Conservation (phyloP, 2,888 invertebrate species). For the Oligia strigilis region DNA sequence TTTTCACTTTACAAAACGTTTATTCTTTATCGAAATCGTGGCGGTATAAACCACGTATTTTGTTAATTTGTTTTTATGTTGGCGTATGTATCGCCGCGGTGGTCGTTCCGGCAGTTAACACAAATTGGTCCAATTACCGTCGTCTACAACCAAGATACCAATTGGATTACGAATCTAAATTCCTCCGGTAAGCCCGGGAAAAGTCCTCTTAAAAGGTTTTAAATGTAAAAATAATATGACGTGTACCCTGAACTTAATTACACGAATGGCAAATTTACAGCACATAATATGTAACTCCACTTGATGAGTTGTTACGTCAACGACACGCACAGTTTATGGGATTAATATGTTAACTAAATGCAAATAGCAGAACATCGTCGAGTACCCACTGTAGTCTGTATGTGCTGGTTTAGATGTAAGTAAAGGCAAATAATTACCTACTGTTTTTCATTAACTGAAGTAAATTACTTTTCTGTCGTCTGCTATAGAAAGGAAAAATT, state of each 20-base stretch:
- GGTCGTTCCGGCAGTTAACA: conserved; percentile 78
- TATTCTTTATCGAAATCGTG: conserved; percentile 55
- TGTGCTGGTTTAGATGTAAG: conserved; percentile 30
- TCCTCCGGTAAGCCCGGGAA: conserved; percentile 66
- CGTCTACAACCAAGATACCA: conserved; percentile 76
- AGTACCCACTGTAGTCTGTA: conserved; percentile 29
- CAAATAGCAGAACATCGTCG: conserved; percentile 74
- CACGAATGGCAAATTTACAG: conserved; percentile 57
- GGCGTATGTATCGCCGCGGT: conserved; percentile 69
- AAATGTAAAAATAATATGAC: conserved; percentile 39
- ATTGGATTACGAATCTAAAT: conserved; percentile 80
- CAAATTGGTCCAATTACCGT: conserved; percentile 82
- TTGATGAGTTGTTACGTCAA: conserved; percentile 77
- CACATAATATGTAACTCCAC: conserved; percentile 60
- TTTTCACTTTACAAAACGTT: conserved; percentile 45
- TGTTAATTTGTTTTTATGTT: conserved; percentile 66
- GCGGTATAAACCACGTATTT: conserved; percentile 57
- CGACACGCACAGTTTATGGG: conserved; percentile 78
- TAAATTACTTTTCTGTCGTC: conserved; percentile 15
- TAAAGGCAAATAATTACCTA: conserved; percentile 32
- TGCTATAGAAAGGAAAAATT: conserved; percentile 3
- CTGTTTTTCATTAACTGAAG: conserved; percentile 21
- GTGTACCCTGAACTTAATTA: conserved; percentile 57
- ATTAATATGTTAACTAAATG: conserved; percentile 87
- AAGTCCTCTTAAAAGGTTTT: conserved; percentile 61